These are phyloP conservation scores for Pseudoips prasinana DNA, from an alignment of 2,888 invertebrate species.

Conservation along the genomic window DNA sequence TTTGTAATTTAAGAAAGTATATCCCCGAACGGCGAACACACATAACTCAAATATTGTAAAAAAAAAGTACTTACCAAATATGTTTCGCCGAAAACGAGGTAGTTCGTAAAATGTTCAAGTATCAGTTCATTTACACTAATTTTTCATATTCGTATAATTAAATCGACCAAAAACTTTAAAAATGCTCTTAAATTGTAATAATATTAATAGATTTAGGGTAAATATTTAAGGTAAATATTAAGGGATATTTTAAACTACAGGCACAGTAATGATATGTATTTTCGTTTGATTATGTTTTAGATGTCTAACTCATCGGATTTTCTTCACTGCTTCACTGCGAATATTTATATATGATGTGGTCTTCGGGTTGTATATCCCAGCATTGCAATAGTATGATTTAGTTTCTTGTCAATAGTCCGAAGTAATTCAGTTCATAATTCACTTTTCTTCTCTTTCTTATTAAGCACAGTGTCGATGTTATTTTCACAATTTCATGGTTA, in stretches of 20 bases:
- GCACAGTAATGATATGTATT: constrained; percentile 79
- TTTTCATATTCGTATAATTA: constrained; percentile 17
- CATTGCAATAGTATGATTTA: constrained; percentile 18
- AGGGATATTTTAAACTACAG: constrained; percentile 57
- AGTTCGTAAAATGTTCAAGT: constrained; percentile 24
- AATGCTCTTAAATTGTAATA: constrained; percentile 35
- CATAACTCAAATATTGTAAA: too few species aligned
- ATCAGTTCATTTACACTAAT: constrained; percentile 24
- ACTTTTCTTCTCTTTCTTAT: constrained; percentile 35
- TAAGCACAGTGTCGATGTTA: constrained; percentile 33
- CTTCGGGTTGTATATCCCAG: constrained; percentile 18
- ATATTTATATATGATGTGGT: constrained; percentile 32
- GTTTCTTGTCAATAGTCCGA: constrained; percentile 23
- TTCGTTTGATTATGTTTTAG: constrained; percentile 49
- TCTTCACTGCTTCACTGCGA: constrained; percentile 24
- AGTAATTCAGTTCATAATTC: constrained; percentile 21
- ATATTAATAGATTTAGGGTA: constrained; percentile 32
- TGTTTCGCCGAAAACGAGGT: constrained; percentile 25
- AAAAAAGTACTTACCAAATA: constrained; percentile 33
- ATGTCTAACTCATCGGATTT: constrained; percentile 47
- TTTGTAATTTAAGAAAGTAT: too few species aligned
- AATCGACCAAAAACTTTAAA: constrained; percentile 36
- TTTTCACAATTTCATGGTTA: constrained; percentile 47
- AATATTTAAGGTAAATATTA: constrained; percentile 43
- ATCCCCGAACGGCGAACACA: too few species aligned